These are phyloP conservation scores for Rhinichthys klamathensis DNA, from an alignment of 2,113 vertebrate species.

Conservation along the genomic window DNA sequence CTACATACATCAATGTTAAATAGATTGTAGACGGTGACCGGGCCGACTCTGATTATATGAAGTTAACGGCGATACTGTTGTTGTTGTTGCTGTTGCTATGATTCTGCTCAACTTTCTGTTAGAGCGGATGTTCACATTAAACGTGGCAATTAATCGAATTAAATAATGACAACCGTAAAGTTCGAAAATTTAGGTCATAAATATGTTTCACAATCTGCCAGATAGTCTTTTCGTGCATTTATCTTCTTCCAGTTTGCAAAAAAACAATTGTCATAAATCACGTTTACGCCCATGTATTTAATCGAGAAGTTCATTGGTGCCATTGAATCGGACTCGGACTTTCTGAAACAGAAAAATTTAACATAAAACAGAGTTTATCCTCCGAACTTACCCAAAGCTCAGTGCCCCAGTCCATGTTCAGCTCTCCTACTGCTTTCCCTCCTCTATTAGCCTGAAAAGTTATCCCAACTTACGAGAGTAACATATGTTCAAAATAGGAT, in stretches of 20 bases:
- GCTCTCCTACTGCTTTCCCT: constrained; percentile 55
- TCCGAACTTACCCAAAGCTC: constrained; percentile 80
- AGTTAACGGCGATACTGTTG: neutral
- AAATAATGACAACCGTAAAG: neutral
- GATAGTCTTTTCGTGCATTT: neutral
- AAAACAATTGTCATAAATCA: neutral
- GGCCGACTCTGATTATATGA: too few relatives aligned
- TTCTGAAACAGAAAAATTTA: neutral
- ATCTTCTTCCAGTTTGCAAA: neutral
- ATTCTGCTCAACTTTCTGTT: neutral
- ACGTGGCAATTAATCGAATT: neutral
- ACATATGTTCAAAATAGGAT: neutral
- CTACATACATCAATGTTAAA: neutral
- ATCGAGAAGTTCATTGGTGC: neutral
- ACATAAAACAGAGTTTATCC: neutral
- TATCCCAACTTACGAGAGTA: constrained; percentile 61
- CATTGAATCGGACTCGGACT: too few relatives aligned
- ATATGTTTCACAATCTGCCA: neutral
- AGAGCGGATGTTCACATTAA: neutral
- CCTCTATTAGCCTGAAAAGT: constrained; percentile 67
- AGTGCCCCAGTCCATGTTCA: constrained; percentile 81
- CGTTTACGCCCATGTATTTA: neutral
- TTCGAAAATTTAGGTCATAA: neutral
- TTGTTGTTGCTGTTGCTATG: neutral
- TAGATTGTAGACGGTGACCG: neutral